phyloP scores from a whole-genome alignment of 2,113 vertebrate genomes.

The Sceloporus undulatus region DNA sequence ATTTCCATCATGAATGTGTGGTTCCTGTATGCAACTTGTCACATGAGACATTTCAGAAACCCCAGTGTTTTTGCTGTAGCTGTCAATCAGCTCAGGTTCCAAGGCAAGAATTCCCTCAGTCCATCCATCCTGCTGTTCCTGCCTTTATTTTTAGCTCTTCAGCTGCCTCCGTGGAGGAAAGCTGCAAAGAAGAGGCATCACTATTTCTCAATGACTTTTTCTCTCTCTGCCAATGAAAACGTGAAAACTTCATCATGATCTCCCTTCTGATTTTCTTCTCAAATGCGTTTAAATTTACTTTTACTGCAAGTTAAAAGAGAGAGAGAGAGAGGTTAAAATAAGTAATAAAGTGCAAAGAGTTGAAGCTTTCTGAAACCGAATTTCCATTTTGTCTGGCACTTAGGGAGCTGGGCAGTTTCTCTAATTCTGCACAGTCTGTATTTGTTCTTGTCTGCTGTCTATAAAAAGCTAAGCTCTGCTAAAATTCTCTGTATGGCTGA shows the following conservation, averaged over 20 bases:
- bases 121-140: background rate
- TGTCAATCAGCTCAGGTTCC: background rate
- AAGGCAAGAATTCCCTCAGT: background rate
- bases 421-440: background rate
- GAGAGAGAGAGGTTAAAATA: background rate
- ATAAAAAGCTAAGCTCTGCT: background rate
- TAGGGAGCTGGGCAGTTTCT: background rate
- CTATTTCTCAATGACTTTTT: background rate
- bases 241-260: background rate
- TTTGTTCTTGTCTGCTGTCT: too few species aligned
- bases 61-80: background rate
- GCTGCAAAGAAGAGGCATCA: background rate
- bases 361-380: background rate
- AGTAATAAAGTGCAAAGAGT: background rate
- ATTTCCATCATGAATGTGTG: too few species aligned
- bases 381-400: background rate
- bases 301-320: background rate
- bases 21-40: background rate
- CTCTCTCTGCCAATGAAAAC: background rate
- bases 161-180: background rate
- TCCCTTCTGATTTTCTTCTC: background rate
- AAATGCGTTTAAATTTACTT: background rate
- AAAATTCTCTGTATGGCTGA: background rate
- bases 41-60: background rate
- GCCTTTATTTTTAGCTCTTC: constrained; percentile 6